Percentiles rank a stretch among this genome's conserved stretches.
phyloP scores from a whole-genome alignment of 2,113 vertebrate genomes.

The Trichechus manatus region DNA sequence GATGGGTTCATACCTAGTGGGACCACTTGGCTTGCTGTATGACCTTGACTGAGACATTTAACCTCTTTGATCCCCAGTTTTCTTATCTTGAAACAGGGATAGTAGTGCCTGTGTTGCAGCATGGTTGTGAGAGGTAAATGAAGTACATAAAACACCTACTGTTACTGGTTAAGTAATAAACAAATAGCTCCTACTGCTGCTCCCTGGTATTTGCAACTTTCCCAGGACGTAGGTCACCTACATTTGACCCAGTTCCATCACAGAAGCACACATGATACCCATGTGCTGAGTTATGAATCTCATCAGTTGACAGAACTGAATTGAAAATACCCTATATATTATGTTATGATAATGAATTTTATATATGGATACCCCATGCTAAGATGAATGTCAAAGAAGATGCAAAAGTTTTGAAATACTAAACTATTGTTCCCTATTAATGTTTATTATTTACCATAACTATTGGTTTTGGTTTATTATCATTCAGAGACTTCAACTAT shows the following conservation, averaged over 20 bases:
- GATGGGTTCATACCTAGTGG: not conserved
- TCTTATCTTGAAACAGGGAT: not conserved
- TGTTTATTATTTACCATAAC: not conserved
- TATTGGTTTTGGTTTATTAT: not conserved
- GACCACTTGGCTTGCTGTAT: not conserved
- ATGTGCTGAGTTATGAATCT: not conserved
- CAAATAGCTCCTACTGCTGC: not conserved
- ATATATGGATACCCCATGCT: not conserved
- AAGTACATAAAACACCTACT: not conserved
- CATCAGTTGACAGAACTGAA: not conserved
- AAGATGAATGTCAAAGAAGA: not conserved
- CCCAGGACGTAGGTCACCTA: not conserved
- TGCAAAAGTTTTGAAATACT: not conserved
- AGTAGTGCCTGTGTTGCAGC: not conserved
- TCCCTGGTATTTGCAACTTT: not conserved
- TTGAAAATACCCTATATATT: not conserved
- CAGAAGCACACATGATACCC: not conserved
- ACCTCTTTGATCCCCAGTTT: not conserved
- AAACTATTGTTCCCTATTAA: conserved; percentile 2
- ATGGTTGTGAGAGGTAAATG: not conserved
- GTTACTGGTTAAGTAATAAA: not conserved
- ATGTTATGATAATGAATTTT: conserved; percentile 3
- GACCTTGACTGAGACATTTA: not conserved
- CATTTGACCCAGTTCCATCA: not conserved
- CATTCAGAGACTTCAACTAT: not conserved